Evolutionary conservation across 2,888 invertebrate species (phyloP).

Genomic region (Pachycephus smyrnensis): DNA sequence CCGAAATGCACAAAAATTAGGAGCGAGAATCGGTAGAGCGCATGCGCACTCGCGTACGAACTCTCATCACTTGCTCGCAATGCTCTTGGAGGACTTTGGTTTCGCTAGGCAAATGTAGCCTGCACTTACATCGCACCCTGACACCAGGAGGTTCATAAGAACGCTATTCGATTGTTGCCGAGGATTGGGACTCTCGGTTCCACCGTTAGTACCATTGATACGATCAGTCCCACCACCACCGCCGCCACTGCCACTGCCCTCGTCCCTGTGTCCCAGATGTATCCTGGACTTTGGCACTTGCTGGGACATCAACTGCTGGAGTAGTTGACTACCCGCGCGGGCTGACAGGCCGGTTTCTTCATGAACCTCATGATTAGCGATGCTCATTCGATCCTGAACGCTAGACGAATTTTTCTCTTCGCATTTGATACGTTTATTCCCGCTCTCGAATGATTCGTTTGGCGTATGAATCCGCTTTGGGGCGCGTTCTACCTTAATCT

Average conservation of each 20-base stretch:
- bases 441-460: constrained; percentile 36
- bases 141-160: constrained; percentile 94
- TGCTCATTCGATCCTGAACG: constrained; percentile 17
- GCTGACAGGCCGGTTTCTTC: constrained; percentile 21
- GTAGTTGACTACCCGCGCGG: constrained; percentile 64
- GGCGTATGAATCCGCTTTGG: constrained; percentile 52
- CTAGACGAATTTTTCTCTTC: constrained; percentile 29
- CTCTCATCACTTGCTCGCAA: constrained; percentile 56
- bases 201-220: constrained; percentile 21
- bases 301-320: constrained; percentile 73
- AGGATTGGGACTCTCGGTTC: constrained; percentile 28
- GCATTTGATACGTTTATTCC: constrained; percentile 56
- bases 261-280: constrained; percentile 3
- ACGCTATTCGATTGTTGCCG: constrained; percentile 80
- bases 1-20: background rate
- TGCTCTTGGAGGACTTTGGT: constrained; percentile 53
- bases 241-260: constrained; percentile 16
- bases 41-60: background rate
- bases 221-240: constrained; percentile 25
- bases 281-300: constrained; percentile 24
- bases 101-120: constrained; percentile 88
- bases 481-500: constrained; percentile 19
- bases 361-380: background rate
- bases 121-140: constrained; percentile 94
- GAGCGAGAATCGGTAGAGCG: background rate